Conservation (phyloP, 2,888 invertebrate genomes). For the Archips crataeganus region DNA sequence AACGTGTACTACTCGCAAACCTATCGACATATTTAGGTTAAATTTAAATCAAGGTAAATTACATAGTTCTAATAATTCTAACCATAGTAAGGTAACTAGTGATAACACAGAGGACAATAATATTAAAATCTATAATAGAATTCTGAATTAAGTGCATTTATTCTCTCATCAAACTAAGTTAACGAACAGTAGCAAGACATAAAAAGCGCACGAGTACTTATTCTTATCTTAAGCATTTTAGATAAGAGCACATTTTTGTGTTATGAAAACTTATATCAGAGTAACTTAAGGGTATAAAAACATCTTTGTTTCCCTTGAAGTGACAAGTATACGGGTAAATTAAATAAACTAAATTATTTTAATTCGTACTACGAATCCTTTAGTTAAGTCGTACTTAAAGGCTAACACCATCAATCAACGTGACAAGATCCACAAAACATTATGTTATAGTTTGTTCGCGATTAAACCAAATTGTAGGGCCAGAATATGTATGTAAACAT, state of each 20-base stretch:
- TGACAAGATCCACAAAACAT: no score
- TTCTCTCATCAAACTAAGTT: not conserved
- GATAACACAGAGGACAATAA: constrained; percentile 57
- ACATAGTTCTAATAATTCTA: constrained; percentile 41
- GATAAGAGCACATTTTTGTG: constrained; percentile 12
- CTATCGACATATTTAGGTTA: constrained; percentile 43
- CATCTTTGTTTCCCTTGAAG: not conserved
- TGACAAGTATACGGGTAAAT: not conserved
- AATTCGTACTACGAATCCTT: not conserved
- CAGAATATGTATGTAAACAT: no score
- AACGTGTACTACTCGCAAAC: constrained; percentile 53
- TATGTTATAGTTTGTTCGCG: no score
- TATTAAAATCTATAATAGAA: constrained; percentile 54
- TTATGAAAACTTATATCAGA: not conserved
- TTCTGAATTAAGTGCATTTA: constrained; percentile 41
- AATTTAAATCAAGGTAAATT: constrained; percentile 47
- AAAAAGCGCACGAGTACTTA: constrained; percentile 4
- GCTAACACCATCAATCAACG: no score
- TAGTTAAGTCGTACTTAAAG: not conserved
- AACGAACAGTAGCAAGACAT: not conserved
- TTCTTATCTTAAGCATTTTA: constrained; percentile 30
- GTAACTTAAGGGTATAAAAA: not conserved
- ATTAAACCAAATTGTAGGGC: no score
- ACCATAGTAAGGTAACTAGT: constrained; percentile 34
- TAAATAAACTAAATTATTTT: constrained; percentile 3